These are phyloP conservation scores for Cydia pomonella DNA, from an alignment of 1,140 invertebrate genomes.

Conservation along the genomic window DNA sequence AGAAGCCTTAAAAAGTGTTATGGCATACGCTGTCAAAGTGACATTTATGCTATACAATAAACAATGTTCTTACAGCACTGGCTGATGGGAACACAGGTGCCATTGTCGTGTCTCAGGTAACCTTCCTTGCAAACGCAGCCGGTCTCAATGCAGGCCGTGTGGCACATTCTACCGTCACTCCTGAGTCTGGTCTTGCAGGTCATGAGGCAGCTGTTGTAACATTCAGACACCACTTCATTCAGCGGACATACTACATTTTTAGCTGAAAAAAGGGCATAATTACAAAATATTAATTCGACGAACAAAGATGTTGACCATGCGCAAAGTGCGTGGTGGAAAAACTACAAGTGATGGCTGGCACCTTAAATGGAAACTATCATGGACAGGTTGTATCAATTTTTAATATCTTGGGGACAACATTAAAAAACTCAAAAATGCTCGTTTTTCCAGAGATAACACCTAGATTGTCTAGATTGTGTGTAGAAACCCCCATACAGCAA, in stretches of 20 bases:
- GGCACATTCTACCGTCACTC: neutral
- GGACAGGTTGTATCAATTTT: no score
- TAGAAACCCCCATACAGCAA: no score
- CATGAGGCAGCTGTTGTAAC: neutral
- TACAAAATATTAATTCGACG: neutral
- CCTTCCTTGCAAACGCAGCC: conserved; percentile 12
- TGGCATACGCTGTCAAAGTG: no score
- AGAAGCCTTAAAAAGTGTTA: no score
- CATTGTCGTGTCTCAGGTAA: conserved; percentile 26
- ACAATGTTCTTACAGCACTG: neutral
- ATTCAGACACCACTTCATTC: conserved; percentile 14
- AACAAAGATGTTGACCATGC: no score
- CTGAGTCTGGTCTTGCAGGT: conserved; percentile 1
- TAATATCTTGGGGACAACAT: neutral
- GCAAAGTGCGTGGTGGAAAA: no score
- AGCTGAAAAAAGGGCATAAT: neutral
- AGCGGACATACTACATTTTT: neutral
- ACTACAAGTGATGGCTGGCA: no score
- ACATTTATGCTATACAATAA: no score
- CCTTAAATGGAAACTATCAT: no score
- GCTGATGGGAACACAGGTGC: conserved; percentile 4
- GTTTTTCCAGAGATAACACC: no score
- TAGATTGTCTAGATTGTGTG: no score
- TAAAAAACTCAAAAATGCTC: neutral
- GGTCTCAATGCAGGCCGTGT: neutral